These are phyloP conservation scores for Sander vitreus DNA, from an alignment of 2,113 vertebrate species.

Conservation along the genomic window DNA sequence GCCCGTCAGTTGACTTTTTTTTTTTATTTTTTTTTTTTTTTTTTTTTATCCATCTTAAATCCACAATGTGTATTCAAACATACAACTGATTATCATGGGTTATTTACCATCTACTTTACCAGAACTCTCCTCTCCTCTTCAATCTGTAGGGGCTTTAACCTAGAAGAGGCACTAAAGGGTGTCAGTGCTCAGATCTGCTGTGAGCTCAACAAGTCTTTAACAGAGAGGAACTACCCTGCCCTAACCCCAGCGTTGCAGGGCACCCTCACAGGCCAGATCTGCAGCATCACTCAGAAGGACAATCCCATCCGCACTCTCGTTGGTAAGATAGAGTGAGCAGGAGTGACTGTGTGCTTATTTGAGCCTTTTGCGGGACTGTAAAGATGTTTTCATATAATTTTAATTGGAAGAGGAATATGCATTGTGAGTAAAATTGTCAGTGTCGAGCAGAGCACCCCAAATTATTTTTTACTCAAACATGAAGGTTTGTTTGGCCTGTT, in stretches of 20 bases:
- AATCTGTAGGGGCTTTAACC: slow-evolving; percentile 85
- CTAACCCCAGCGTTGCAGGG: slow-evolving; percentile 85
- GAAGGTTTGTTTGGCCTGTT: not conserved
- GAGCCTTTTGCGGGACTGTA: not conserved
- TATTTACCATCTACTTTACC: not conserved
- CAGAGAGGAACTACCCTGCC: slow-evolving; percentile 84
- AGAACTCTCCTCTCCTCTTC: not conserved
- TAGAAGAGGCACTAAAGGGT: slow-evolving; percentile 88
- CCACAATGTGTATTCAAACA: not conserved
- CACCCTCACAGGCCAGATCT: slow-evolving; percentile 90
- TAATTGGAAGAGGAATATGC: too few relatives aligned
- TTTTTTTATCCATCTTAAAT: not conserved
- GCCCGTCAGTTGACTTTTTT: slow-evolving; percentile 84
- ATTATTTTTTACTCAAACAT: not conserved
- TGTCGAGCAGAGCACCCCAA: not conserved
- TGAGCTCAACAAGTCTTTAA: slow-evolving; percentile 89
- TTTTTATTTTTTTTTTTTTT: not conserved
- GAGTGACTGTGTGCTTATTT: not conserved
- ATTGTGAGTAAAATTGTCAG: too few relatives aligned
- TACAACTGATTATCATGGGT: not conserved
- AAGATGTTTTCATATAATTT: not conserved
- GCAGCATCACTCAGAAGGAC: slow-evolving; percentile 87
- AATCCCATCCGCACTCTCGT: slow-evolving; percentile 90
- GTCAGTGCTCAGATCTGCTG: slow-evolving; percentile 88
- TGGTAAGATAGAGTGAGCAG: slow-evolving; percentile 82